Percentiles rank a stretch among this genome's conserved stretches.
phyloP scores from a whole-genome alignment of 2,888 invertebrate genomes.

The Leistus spinibarbis region DNA sequence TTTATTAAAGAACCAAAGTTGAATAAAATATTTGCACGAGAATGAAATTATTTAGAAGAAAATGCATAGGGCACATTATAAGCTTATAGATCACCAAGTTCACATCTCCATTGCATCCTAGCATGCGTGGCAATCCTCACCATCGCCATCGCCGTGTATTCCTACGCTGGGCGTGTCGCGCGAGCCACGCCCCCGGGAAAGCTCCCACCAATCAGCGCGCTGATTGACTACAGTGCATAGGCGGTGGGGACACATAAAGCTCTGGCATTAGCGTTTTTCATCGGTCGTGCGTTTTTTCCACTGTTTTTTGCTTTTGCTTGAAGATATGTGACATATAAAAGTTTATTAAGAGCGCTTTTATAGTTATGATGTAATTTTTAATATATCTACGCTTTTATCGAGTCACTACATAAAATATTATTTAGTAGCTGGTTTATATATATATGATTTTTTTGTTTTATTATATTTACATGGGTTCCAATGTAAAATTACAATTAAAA shows the following conservation, averaged over 20 bases:
- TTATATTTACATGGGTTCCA: neutral
- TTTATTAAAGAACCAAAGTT: too few relatives aligned
- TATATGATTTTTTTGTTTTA: neutral
- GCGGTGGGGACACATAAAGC: slow-evolving; percentile 4
- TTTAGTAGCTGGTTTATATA: neutral
- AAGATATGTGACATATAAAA: slow-evolving; percentile 33
- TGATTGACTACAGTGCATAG: neutral
- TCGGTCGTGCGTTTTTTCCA: slow-evolving; percentile 5
- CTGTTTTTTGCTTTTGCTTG: slow-evolving; percentile 12
- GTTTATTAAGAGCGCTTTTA: slow-evolving; percentile 37
- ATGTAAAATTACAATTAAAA: neutral
- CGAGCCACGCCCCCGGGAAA: neutral
- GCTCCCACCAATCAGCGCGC: slow-evolving; percentile 11
- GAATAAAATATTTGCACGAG: too few relatives aligned
- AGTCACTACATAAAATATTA: neutral
- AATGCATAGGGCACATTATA: too few relatives aligned
- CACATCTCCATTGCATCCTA: slow-evolving; percentile 5
- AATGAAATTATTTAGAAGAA: too few relatives aligned
- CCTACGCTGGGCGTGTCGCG: slow-evolving; percentile 23
- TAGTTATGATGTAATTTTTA: slow-evolving; percentile 37
- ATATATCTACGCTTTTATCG: slow-evolving; percentile 15
- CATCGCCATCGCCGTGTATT: slow-evolving; percentile 33
- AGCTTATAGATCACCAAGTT: neutral
- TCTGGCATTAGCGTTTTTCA: slow-evolving; percentile 7
- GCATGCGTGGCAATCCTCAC: neutral